These are phyloP conservation scores for Characodon lateralis DNA, from an alignment of 2,797 vertebrate genomes.

Conservation along the genomic window DNA sequence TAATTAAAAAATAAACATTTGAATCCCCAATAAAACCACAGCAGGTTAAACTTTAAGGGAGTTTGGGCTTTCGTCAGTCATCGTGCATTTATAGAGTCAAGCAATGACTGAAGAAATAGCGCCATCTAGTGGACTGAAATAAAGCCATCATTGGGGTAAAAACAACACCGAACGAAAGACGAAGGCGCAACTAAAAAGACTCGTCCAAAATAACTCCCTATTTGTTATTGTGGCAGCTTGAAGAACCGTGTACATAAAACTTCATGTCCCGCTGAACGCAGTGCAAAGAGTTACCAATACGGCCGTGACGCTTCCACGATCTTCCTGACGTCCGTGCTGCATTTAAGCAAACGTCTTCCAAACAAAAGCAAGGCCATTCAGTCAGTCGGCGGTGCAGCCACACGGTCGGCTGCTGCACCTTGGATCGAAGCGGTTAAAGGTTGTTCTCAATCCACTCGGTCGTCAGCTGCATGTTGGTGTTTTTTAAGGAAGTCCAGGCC, in stretches of 20 bases:
- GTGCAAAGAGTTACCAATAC: constrained; percentile 49
- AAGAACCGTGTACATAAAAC: not conserved
- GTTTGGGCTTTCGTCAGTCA: not conserved
- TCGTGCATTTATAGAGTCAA: not conserved
- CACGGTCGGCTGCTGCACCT: not conserved
- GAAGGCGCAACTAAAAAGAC: not conserved
- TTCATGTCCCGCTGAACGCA: not conserved
- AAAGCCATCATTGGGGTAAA: not conserved
- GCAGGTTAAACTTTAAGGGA: not conserved
- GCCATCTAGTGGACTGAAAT: constrained; percentile 53
- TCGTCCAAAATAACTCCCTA: not conserved
- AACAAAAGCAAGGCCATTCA: constrained; percentile 29
- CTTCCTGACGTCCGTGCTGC: not conserved
- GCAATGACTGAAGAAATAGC: not conserved
- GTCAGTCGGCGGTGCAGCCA: not conserved
- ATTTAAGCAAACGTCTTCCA: constrained; percentile 11
- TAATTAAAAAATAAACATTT: not conserved
- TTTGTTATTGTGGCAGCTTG: not conserved
- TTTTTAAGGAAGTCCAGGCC: not conserved
- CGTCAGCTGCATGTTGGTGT: too few species aligned
- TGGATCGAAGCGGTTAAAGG: constrained; percentile 2
- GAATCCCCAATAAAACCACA: not conserved
- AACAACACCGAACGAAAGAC: fast-evolving
- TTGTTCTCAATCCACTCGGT: not conserved
- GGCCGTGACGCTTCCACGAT: not conserved